Percentiles rank a stretch among this genome's conserved stretches.
Evolutionary conservation across 2,888 invertebrate genomes (phyloP).

Genomic region (Cheilosia scutellata): DNA sequence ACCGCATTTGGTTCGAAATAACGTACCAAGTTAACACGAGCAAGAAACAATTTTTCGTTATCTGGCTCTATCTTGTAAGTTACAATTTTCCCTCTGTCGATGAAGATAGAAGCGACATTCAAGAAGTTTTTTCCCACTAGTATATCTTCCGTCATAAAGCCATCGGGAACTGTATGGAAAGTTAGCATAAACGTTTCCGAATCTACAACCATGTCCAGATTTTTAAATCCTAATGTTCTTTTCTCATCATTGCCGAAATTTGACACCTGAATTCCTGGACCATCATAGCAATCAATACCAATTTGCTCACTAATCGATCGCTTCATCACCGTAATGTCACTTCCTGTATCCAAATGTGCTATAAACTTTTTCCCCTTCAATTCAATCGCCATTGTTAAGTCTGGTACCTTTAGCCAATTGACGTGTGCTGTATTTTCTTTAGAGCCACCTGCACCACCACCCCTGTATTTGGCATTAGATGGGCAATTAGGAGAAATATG

Average conservation of each 20-base stretch:
- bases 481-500: constrained; percentile 34
- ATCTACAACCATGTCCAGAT: neutral
- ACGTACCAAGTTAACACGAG: neutral
- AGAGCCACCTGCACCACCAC: neutral
- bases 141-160: constrained; percentile 15
- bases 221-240: neutral
- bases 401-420: constrained; percentile 3
- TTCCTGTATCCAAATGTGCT: neutral
- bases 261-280: neutral
- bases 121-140: constrained; percentile 13
- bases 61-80: neutral
- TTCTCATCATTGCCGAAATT: neutral
- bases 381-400: neutral
- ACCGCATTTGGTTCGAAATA: neutral
- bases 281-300: neutral
- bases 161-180: constrained; percentile 1
- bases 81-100: neutral
- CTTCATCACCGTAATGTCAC: constrained; percentile 5
- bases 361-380: neutral
- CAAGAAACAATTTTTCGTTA: neutral
- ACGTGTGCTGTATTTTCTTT: neutral
- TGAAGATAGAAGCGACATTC: constrained; percentile 5
- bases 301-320: neutral
- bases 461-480: neutral
- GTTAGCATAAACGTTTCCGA: neutral